phyloP scores from a whole-genome alignment of 1,140 invertebrate genomes.

The Lasioglossum albipes region DNA sequence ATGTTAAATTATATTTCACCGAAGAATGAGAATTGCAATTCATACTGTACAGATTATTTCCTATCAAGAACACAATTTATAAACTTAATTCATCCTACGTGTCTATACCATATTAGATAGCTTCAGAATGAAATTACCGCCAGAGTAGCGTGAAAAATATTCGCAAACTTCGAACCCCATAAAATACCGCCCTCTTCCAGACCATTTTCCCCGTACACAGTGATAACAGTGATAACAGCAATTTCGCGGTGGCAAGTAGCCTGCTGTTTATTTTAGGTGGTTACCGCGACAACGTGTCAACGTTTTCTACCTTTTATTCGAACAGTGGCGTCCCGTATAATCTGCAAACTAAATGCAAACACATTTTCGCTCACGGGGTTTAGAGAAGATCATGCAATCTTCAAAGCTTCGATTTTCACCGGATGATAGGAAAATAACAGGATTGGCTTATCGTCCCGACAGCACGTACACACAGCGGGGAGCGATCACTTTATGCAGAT shows the following conservation, averaged over 20 bases:
- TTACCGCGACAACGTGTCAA: neutral
- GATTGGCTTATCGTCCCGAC: conserved; percentile 53
- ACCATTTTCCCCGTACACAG: no score
- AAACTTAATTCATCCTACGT: no score
- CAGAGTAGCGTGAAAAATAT: no score
- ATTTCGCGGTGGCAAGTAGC: neutral
- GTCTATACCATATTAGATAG: no score
- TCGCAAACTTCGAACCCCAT: no score
- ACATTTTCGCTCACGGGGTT: neutral
- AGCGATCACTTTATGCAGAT: conserved; percentile 70
- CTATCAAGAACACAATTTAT: no score
- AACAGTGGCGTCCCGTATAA: neutral
- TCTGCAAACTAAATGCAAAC: conserved; percentile 5
- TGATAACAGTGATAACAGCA: neutral
- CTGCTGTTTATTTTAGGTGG: neutral
- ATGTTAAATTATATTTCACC: no score
- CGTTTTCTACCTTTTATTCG: neutral
- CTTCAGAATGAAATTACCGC: no score
- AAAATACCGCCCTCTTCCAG: no score
- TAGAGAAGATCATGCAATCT: conserved; percentile 12
- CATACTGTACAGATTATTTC: no score
- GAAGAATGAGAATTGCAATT: no score
- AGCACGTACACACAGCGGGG: conserved; percentile 40
- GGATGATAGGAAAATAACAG: conserved; percentile 57
- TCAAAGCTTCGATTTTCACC: conserved; percentile 58